Conservation (phyloP, 2,797 vertebrate species). For the Melopsittacus undulatus region DNA sequence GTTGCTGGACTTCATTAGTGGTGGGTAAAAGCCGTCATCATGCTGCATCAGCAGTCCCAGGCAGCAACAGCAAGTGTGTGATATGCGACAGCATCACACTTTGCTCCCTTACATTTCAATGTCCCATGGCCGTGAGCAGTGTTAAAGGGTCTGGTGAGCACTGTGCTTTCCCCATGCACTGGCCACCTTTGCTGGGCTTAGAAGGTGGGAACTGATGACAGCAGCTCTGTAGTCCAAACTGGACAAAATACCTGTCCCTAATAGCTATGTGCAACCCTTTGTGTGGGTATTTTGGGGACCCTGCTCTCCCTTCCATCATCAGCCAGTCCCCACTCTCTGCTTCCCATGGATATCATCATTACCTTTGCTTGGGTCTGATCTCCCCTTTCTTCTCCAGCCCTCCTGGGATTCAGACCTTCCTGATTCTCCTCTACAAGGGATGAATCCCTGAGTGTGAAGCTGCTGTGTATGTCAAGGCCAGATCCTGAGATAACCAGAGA, state of each 20-base stretch:
- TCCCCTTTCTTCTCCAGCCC: background rate
- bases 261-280: background rate
- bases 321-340: rapidly evolving
- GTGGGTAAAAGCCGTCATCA: background rate
- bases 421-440: background rate
- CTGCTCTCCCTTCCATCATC: background rate
- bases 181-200: rapidly evolving
- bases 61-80: background rate
- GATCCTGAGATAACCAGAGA: background rate
- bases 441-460: background rate
- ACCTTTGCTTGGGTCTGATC: background rate
- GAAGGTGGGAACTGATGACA: background rate
- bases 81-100: rapidly evolving
- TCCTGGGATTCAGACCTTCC: background rate
- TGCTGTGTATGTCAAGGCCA: background rate
- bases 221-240: too few species aligned
- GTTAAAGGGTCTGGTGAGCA: background rate
- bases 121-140: rapidly evolving
- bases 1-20: background rate
- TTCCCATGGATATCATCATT: rapidly evolving
- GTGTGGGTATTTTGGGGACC: background rate
- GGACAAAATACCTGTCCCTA: background rate
- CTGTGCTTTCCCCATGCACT: rapidly evolving
- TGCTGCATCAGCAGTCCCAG: background rate
- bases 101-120: background rate